Percentiles rank a stretch among this genome's conserved stretches.
Evolutionary conservation across 2,113 vertebrate species (phyloP).

Genomic region (Aviceda subcristata): DNA sequence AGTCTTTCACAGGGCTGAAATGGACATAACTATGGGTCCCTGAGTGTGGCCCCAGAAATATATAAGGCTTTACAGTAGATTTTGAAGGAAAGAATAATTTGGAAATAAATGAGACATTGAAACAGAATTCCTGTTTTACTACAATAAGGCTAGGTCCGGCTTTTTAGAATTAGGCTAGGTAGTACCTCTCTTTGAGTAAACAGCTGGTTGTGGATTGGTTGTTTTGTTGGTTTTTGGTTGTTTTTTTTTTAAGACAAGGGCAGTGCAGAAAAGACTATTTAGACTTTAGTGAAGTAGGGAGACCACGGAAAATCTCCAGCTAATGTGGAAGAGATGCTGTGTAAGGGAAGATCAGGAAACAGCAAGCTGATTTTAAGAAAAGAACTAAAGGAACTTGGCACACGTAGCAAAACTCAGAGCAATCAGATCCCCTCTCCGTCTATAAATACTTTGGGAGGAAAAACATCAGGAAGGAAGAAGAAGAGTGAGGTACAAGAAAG

Average conservation of each 20-base stretch:
- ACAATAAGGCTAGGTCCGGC: not conserved
- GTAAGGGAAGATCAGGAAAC: not conserved
- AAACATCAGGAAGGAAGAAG: slow-evolving; percentile 20
- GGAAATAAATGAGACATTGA: not conserved
- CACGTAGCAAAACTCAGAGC: not conserved
- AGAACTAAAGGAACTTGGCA: not conserved
- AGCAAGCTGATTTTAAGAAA: not conserved
- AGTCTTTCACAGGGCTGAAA: not conserved
- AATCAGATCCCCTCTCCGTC: not conserved
- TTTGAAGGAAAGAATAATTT: not conserved
- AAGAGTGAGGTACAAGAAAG: not conserved
- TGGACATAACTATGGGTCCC: not conserved
- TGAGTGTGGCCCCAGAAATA: not conserved
- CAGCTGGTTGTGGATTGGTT: not conserved
- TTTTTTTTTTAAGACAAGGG: not conserved
- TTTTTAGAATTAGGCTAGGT: not conserved
- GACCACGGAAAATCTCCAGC: not conserved
- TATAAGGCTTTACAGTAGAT: not conserved
- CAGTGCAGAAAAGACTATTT: not conserved
- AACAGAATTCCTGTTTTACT: not conserved
- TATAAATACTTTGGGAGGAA: not conserved
- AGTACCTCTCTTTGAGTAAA: not conserved
- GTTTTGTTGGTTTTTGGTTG: no score
- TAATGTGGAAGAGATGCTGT: not conserved
- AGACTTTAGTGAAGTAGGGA: not conserved